Evolutionary conservation across 2,797 vertebrate species (phyloP), one percentile per base, ranked within the genome.

Genomic region (Pachyuromys duprasi): DNA sequence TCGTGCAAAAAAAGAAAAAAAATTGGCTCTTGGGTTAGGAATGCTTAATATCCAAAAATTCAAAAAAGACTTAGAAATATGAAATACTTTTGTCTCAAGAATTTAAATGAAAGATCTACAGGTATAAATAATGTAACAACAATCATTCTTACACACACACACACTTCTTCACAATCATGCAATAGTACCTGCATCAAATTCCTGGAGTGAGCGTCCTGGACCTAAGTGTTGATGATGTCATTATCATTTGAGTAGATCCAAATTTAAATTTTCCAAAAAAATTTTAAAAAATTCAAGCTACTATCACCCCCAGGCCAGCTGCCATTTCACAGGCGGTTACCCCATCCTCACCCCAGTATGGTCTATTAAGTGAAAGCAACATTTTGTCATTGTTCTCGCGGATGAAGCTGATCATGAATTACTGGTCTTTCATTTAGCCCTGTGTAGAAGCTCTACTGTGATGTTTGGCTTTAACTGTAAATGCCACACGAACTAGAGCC

Each of bases 201-300:
- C 65, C 31, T n/a, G 49, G n/a, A 88, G 24, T 57, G 12, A 93
- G 63, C 39, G 83, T 84, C 79, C 65, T 76, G 60, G 2, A 70
- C 36, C 28, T 75, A 83, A 26, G 33, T 28, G 28, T 83, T 72
- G 57, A 24, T 72, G 63, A 22, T 79, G 24, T 36, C 53, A 28
- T 70, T 90, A 74, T 70, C 62, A 42, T 92, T 84, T 75, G 15
- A n/a, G 22, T 33, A 91, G 75, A 2, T 83, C 5, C n/a, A n/a
- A n/a, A n/a, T n/a, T n/a, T n/a, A n/a, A n/a, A n/a, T 69, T 93
- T 95, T 87, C 90, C 42, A 75, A 49, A 49, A 49, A 49, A 49
- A 49, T 45, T 4, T 4, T 45, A 24, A 69, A 31, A 91, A 49
- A 60, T 26, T 60, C 74, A 28, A 5, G 63, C 26, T 2, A 39